These are phyloP conservation scores for Mactromeris polynyma DNA, from an alignment of 2,888 invertebrate genomes.

Conservation along the genomic window DNA sequence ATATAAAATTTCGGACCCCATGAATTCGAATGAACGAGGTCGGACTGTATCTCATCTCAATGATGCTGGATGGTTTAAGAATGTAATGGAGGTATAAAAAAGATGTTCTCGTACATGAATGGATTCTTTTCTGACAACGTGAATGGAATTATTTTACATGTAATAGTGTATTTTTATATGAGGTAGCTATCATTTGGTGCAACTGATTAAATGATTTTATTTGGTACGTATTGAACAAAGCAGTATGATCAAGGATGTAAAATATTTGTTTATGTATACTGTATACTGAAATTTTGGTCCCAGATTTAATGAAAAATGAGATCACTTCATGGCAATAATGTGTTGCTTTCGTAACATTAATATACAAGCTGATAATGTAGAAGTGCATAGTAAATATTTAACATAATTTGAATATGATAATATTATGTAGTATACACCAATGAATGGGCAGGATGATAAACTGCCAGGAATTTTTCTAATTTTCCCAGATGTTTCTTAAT, in stretches of 20 bases:
- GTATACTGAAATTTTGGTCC: neutral
- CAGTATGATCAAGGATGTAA: neutral
- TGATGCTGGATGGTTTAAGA: too few relatives aligned
- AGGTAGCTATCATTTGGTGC: neutral
- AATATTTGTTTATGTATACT: neutral
- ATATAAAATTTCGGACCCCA: too few relatives aligned
- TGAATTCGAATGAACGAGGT: too few relatives aligned
- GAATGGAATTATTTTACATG: neutral
- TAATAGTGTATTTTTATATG: neutral
- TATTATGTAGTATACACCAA: neutral
- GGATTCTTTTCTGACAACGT: neutral
- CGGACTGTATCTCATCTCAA: too few relatives aligned
- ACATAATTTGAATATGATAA: neutral
- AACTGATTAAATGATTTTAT: neutral
- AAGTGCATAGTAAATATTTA: neutral
- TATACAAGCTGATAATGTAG: neutral
- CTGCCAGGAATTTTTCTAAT: too few relatives aligned
- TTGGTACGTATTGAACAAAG: neutral
- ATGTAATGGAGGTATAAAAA: too few relatives aligned
- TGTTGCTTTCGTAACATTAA: neutral
- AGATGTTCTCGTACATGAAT: too few relatives aligned
- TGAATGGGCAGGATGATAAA: too few relatives aligned
- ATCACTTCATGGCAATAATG: neutral
- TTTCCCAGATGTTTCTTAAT: too few relatives aligned
- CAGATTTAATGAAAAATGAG: neutral